phyloP scores from a whole-genome alignment of 2,797 vertebrate species.

The Myotis pilosus region DNA sequence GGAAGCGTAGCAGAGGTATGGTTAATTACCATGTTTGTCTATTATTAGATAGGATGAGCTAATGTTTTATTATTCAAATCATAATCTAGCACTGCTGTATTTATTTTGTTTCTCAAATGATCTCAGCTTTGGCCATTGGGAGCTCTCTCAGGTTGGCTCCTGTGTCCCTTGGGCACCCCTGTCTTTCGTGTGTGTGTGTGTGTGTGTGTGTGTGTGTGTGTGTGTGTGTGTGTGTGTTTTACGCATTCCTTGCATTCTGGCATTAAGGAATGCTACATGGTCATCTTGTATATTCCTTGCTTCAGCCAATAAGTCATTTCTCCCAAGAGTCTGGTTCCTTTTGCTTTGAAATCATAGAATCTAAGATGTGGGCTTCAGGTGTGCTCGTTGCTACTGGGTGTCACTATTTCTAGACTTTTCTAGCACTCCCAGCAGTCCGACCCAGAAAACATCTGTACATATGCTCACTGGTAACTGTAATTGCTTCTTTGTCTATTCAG shows the following conservation, averaged over 20 bases:
- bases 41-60: neutral
- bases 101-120: neutral
- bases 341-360: neutral
- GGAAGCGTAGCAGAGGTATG: too few species aligned
- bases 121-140: neutral
- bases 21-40: too few species aligned
- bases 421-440: neutral
- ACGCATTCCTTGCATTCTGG: neutral
- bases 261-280: neutral
- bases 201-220: too few species aligned
- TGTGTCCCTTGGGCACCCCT: neutral
- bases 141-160: neutral
- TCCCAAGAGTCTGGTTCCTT: neutral
- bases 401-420: neutral
- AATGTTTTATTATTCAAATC: slow-evolving; percentile 26
- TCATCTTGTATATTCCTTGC: neutral
- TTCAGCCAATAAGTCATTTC: neutral
- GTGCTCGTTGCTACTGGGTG: neutral
- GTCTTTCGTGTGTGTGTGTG: neutral
- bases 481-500: neutral
- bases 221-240: too few species aligned
- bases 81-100: neutral
- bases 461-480: neutral
- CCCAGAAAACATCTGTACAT: neutral
- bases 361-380: neutral